phyloP scores from a whole-genome alignment of 2,113 vertebrate genomes.

The Isichthys henryi region DNA sequence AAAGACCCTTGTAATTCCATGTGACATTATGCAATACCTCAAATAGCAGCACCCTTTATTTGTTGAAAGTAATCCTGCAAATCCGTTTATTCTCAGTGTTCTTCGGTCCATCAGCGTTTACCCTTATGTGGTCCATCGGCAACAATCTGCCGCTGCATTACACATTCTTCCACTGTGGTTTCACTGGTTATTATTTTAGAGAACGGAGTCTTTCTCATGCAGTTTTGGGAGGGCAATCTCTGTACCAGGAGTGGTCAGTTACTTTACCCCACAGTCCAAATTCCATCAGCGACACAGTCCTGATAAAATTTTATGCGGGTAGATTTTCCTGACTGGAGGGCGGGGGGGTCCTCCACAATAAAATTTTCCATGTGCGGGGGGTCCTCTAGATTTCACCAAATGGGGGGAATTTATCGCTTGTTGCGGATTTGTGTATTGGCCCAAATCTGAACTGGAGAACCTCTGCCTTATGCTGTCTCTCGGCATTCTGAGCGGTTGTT shows the following conservation, averaged over 20 bases:
- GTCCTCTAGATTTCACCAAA: not conserved
- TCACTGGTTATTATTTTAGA: not conserved
- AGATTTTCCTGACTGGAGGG: not conserved
- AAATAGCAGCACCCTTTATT: not conserved
- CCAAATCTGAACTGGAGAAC: not conserved
- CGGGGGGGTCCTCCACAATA: not conserved
- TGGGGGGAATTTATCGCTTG: not conserved
- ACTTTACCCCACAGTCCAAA: not conserved
- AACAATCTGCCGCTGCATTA: not conserved
- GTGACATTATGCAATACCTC: not conserved
- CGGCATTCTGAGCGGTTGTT: not conserved
- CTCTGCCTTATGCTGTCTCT: not conserved
- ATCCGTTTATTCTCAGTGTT: not conserved
- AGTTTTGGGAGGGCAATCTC: not conserved
- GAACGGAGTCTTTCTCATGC: not conserved
- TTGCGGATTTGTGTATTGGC: not conserved
- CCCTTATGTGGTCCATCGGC: not conserved
- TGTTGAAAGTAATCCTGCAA: not conserved
- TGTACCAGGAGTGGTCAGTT: not conserved
- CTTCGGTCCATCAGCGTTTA: not conserved
- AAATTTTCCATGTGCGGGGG: not conserved
- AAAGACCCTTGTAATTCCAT: not conserved
- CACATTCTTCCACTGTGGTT: not conserved
- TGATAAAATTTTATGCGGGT: not conserved
- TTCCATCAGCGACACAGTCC: not conserved